phyloP scores from a whole-genome alignment of 2,113 vertebrate species.

The Mohoua ochrocephala region DNA sequence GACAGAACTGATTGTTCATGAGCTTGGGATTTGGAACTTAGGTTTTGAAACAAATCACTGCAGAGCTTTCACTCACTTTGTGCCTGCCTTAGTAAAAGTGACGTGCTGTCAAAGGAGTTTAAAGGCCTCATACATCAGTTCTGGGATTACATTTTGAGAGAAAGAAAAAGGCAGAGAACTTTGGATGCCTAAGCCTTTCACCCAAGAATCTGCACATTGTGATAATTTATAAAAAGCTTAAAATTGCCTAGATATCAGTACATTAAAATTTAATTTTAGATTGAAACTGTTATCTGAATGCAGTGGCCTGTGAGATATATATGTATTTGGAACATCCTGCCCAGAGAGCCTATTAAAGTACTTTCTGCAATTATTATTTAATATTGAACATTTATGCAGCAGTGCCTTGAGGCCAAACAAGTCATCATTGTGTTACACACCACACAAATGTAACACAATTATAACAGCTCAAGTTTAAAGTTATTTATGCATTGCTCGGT shows the following conservation, averaged over 20 bases:
- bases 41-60: conserved; percentile 50
- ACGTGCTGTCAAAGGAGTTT: conserved; percentile 53
- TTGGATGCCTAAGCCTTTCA: conserved; percentile 19
- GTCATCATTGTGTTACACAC: background rate
- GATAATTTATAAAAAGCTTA: conserved; percentile 45
- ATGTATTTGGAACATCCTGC: conserved; percentile 3
- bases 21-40: background rate
- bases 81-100: conserved; percentile 51
- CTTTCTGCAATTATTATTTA: conserved; percentile 52
- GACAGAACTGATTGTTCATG: background rate
- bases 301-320: conserved; percentile 21
- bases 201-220: conserved; percentile 15
- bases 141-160: conserved; percentile 13
- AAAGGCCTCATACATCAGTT: conserved; percentile 45
- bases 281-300: conserved; percentile 21
- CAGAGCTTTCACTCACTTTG: conserved; percentile 27
- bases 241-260: background rate
- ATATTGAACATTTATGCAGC: conserved; percentile 10
- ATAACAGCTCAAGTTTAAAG: background rate
- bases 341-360: conserved; percentile 14
- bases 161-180: conserved; percentile 19
- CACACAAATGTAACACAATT: background rate
- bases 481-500: background rate
- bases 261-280: conserved; percentile 27
- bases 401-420: background rate